Percentiles rank a stretch among this genome's conserved stretches.
phyloP scores from a whole-genome alignment of 2,113 vertebrate genomes.

The Micronisus gabar region DNA sequence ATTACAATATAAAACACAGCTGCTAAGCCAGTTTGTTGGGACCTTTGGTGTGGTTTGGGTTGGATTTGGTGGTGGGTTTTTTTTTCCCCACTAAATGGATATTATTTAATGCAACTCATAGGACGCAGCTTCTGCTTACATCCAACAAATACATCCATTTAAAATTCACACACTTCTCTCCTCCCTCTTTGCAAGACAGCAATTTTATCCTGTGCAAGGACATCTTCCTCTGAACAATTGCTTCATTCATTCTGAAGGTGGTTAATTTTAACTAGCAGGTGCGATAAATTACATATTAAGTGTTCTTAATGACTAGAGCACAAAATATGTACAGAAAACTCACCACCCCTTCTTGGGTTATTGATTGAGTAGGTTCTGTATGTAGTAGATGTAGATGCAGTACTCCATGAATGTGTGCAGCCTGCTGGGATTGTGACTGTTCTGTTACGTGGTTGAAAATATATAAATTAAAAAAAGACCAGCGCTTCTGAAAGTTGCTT shows the following conservation, averaged over 20 bases:
- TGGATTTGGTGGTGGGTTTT: not conserved
- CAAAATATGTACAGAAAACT: not conserved
- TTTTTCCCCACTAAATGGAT: not conserved
- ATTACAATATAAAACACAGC: not conserved
- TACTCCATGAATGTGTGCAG: fast-evolving
- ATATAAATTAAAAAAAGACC: not conserved
- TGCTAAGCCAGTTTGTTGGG: not conserved
- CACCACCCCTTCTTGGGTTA: not conserved
- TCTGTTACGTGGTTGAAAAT: not conserved
- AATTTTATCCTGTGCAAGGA: not conserved
- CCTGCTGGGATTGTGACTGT: not conserved
- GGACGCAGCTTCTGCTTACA: not conserved
- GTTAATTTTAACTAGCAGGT: not conserved
- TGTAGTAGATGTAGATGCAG: not conserved
- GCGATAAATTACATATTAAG: not conserved
- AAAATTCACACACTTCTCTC: not conserved
- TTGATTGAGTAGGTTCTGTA: not conserved
- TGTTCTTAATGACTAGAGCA: not conserved
- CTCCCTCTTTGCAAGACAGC: not conserved
- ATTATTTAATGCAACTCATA: no score
- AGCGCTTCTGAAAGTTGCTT: not conserved
- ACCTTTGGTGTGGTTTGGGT: fast-evolving
- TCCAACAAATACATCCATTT: not conserved
- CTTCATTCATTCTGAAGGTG: not conserved
- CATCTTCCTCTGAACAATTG: not conserved